phyloP scores from a whole-genome alignment of 1,140 invertebrate species.

The Apocrypta bakeri region DNA sequence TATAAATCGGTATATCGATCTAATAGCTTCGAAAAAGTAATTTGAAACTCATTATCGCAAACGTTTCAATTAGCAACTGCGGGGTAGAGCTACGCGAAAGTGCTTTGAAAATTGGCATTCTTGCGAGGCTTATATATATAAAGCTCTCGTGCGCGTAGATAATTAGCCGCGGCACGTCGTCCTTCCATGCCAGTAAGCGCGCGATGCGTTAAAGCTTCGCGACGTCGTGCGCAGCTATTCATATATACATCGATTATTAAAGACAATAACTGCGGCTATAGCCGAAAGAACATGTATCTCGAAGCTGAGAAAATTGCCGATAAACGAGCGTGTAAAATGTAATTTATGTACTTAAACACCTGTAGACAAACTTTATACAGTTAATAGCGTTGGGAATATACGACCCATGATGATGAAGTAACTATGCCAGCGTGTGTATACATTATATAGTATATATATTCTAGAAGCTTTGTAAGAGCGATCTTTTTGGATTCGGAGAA shows the following conservation, averaged over 20 bases:
- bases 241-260: no score
- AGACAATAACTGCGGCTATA: background rate
- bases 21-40: no score
- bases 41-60: no score
- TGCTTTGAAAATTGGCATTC: background rate
- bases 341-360: no score
- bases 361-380: no score
- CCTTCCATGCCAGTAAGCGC: conserved; percentile 14
- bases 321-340: conserved; percentile 9
- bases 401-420: background rate
- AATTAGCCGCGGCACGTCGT: conserved; percentile 29
- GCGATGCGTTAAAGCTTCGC: conserved; percentile 13
- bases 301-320: conserved; percentile 6
- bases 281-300: background rate
- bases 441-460: no score
- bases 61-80: no score
- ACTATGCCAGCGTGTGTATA: no score
- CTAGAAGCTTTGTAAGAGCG: no score
- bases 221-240: no score
- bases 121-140: background rate
- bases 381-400: background rate
- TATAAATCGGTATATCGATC: no score
- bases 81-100: background rate
- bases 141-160: background rate
- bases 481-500: no score